Base-by-base conservation (phyloP, 2,113 vertebrate genomes). In the Argyrosomus japonicus region DNA sequence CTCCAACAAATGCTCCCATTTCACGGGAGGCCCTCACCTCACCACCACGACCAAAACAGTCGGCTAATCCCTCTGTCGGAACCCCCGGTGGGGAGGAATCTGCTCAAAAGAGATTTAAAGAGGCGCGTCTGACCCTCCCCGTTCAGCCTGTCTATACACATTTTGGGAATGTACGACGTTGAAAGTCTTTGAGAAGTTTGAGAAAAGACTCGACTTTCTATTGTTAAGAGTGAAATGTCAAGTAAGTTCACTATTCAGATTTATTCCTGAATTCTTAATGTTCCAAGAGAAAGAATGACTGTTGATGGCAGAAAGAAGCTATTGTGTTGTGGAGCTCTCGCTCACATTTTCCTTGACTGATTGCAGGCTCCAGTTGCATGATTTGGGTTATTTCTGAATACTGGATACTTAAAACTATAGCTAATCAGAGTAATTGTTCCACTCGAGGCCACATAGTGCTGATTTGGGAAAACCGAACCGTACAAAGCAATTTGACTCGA, bases 51-150 rank as follows among this genome's bases (percentile, higher is more conserved):
- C 67, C 40, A 79, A 73, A 86, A 70, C 79, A 83, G 53, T 10
- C 54, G 0, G 57, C 57, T 90, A 89, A 87, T 91, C 82, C 85
- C 51, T 23, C 60, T 3, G 29, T 81, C 72, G 85, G 64, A 82
- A 60, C 88, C 87, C 85, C 84, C 54, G 87, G 67, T 72, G 87
- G 40, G 85, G 77, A 84, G 83, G 51, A 91, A 90, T 91, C 92
- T 71, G 57, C 80, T 88, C 74, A 61, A 53, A 83, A 75, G 73
- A 77, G 82, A 83, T 81, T 80, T 82, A 8, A 23, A 29, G 51
- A 74, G 71, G 70, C 79, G 56, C 70, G 45, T 75, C 69, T 77
- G 50, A 3, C 65, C n/a, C 54, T 70, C 80, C 40, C 47, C n/a
- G 50, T 70, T 62, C 75, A 75, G 70, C 67, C 36, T 18, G 47